Conservation (phyloP, 2,113 vertebrate genomes). For the Centropus unirufus region DNA sequence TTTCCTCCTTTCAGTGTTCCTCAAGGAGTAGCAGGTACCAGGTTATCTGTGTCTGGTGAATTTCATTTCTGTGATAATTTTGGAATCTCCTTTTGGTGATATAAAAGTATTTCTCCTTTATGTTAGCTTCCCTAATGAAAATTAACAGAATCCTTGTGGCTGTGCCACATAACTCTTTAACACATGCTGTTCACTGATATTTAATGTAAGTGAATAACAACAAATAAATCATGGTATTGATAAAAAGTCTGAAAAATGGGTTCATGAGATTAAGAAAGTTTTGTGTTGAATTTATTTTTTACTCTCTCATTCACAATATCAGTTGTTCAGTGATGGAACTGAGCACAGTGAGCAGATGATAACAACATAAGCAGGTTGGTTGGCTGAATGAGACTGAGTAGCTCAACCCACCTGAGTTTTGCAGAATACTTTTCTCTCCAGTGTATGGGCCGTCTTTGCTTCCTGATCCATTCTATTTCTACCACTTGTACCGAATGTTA, state of each 20-base stretch:
- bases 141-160: background rate
- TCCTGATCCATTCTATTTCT: background rate
- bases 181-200: background rate
- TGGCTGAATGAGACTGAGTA: background rate
- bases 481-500: background rate
- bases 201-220: background rate
- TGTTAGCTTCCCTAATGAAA: background rate
- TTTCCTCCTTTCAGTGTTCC: background rate
- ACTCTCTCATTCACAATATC: background rate
- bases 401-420: background rate
- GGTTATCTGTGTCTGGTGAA: background rate
- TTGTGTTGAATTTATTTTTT: background rate
- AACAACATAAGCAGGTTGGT: background rate
- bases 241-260: background rate
- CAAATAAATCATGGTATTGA: background rate
- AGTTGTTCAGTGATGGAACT: background rate
- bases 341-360: background rate
- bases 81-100: background rate
- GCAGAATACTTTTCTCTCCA: background rate
- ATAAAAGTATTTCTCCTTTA: background rate
- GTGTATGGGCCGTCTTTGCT: background rate
- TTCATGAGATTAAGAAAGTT: background rate
- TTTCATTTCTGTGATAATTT: background rate
- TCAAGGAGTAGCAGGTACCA: background rate
- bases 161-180: background rate